These are phyloP conservation scores for Oophaga sylvatica DNA, from an alignment of 2,797 vertebrate genomes.

Conservation along the genomic window DNA sequence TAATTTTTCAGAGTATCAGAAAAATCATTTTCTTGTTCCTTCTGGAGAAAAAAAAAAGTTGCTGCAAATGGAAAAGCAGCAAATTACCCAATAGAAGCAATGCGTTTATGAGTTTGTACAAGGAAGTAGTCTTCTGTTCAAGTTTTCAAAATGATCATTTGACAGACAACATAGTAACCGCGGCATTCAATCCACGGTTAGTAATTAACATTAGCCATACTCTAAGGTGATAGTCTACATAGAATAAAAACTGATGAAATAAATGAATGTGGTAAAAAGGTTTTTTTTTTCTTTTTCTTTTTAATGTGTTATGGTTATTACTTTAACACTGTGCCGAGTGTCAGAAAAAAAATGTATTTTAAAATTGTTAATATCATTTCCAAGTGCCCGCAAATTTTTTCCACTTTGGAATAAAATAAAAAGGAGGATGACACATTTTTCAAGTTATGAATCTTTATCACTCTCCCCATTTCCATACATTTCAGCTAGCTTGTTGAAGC, in stretches of 20 bases:
- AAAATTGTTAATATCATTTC: slow-evolving; percentile 70
- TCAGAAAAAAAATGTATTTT: slow-evolving; percentile 71
- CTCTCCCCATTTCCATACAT: slow-evolving; percentile 95
- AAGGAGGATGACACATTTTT: slow-evolving; percentile 56
- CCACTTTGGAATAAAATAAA: slow-evolving; percentile 53
- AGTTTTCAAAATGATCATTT: slow-evolving; percentile 73
- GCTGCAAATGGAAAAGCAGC: slow-evolving; percentile 73
- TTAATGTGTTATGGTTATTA: slow-evolving; percentile 61
- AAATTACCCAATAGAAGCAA: slow-evolving; percentile 73
- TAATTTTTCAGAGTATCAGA: slow-evolving; percentile 69
- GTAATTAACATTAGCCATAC: slow-evolving; percentile 77
- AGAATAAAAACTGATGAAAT: slow-evolving; percentile 74
- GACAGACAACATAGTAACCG: slow-evolving; percentile 77
- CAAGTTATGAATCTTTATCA: slow-evolving; percentile 84
- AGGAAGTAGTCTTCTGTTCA: slow-evolving; percentile 70
- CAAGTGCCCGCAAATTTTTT: slow-evolving; percentile 71
- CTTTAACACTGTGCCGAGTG: slow-evolving; percentile 76
- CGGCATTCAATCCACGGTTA: slow-evolving; percentile 79
- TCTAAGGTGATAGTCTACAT: slow-evolving; percentile 75
- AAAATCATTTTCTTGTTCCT: slow-evolving; percentile 69
- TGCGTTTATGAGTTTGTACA: slow-evolving; percentile 71
- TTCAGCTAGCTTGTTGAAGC: slow-evolving; percentile 94
- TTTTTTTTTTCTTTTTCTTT: slow-evolving; percentile 39
- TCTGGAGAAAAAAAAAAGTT: slow-evolving; percentile 64
- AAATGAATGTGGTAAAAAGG: slow-evolving; percentile 61